phyloP scores from a whole-genome alignment of 2,113 vertebrate species.

The Ptilorrhoa leucosticta region DNA sequence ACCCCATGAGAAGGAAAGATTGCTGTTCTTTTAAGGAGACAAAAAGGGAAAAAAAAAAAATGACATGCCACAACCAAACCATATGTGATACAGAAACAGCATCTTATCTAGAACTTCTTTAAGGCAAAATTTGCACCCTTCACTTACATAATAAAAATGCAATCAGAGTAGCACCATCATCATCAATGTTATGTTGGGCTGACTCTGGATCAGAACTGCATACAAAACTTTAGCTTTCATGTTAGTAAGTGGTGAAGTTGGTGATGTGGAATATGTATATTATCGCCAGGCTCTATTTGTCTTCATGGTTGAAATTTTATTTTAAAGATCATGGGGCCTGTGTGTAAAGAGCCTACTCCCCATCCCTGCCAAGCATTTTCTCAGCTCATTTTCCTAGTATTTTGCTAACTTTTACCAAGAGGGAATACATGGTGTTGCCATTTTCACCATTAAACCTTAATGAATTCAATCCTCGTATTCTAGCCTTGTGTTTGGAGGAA shows the following conservation, averaged over 20 bases:
- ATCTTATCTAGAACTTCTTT: not conserved
- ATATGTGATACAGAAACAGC: not conserved
- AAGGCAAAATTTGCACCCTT: not conserved
- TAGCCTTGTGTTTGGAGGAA: not conserved
- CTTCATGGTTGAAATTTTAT: not conserved
- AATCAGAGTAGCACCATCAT: not conserved
- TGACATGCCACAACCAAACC: not conserved
- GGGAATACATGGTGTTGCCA: fast-evolving
- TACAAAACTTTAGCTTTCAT: not conserved
- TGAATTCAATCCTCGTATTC: not conserved
- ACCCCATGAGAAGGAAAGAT: not conserved
- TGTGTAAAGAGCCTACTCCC: not conserved
- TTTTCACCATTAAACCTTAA: not conserved
- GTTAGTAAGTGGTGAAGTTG: not conserved
- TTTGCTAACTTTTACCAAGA: not conserved
- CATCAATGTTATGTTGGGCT: not conserved
- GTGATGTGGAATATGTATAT: not conserved
- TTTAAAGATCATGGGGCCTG: not conserved
- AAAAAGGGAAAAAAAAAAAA: not conserved
- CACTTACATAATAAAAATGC: not conserved
- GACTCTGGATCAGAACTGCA: not conserved
- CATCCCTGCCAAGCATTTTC: not conserved
- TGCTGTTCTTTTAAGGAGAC: not conserved
- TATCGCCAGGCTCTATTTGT: not conserved
- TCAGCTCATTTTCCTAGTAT: not conserved